Conservation (phyloP, 2,888 invertebrate species). For the Cheilosia pagana region DNA sequence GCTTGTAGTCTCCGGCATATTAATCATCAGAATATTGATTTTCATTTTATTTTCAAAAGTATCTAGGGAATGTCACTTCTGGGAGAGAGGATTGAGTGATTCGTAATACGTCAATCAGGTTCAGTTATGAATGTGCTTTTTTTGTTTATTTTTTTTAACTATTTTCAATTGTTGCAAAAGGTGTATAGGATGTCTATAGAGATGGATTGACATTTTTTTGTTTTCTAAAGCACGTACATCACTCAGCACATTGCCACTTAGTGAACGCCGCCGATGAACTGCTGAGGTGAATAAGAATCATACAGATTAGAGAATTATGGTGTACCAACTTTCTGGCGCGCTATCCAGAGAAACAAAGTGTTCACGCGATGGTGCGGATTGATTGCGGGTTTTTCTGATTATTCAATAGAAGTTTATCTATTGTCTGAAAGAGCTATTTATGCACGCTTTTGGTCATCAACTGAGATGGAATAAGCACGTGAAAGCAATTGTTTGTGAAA, state of each 20-base stretch:
- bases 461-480: no score
- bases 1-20: constrained; percentile 42
- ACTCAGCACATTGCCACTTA: constrained; percentile 18
- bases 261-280: not conserved
- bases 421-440: no score
- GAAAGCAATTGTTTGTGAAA: no score
- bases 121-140: constrained; percentile 42
- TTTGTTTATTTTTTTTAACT: not conserved
- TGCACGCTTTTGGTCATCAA: no score
- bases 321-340: not conserved
- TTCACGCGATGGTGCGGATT: not conserved
- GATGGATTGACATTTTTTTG: not conserved
- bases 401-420: no score
- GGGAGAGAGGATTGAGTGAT: constrained; percentile 26
- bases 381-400: no score
- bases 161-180: not conserved
- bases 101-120: constrained; percentile 61
- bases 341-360: not conserved
- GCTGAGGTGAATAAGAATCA: constrained; percentile 29
- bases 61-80: constrained; percentile 8
- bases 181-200: no score
- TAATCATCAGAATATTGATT: constrained; percentile 64
- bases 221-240: constrained; percentile 17
- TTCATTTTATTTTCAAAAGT: constrained; percentile 21
- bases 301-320: not conserved